Percentiles rank a stretch among this genome's conserved stretches.
phyloP scores from a whole-genome alignment of 2,888 invertebrate species.

The Epistrophella euchroma region DNA sequence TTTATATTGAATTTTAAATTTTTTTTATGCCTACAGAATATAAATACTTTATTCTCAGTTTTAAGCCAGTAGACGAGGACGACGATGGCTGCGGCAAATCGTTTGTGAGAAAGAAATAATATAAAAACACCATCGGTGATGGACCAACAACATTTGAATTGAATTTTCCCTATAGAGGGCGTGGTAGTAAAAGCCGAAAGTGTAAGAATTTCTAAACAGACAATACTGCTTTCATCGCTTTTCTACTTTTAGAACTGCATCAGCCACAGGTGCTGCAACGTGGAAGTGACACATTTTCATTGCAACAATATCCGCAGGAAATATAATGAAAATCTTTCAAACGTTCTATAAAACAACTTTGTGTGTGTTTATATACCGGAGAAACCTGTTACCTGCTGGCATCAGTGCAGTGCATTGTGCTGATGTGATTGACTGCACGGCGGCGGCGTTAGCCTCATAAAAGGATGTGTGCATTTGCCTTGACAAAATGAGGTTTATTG shows the following conservation, averaged over 20 bases:
- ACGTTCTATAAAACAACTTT: neutral
- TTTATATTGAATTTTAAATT: slow-evolving; percentile 19
- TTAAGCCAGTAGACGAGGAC: neutral
- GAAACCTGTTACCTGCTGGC: slow-evolving; percentile 14
- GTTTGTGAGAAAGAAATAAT: neutral
- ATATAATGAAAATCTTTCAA: slow-evolving; percentile 27
- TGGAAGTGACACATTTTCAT: slow-evolving; percentile 2
- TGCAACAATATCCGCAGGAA: slow-evolving; percentile 12
- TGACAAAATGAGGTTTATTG: slow-evolving; percentile 61
- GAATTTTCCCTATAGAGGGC: neutral
- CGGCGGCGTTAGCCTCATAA: slow-evolving; percentile 31
- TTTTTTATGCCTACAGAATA: slow-evolving; percentile 3
- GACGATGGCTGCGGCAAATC: neutral
- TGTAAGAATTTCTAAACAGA: neutral
- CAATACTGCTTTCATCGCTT: neutral
- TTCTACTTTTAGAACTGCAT: neutral
- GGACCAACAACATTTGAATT: slow-evolving; percentile 4
- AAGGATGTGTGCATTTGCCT: slow-evolving; percentile 55
- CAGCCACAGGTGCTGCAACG: slow-evolving; percentile 27
- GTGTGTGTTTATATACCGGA: neutral
- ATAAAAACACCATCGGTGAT: slow-evolving; percentile 21
- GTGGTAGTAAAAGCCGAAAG: neutral
- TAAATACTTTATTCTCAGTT: neutral
- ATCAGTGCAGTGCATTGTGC: slow-evolving; percentile 20
- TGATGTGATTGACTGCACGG: slow-evolving; percentile 33